Conservation (phyloP, 2,888 invertebrate genomes). For the Drosophila bunnanda region DNA sequence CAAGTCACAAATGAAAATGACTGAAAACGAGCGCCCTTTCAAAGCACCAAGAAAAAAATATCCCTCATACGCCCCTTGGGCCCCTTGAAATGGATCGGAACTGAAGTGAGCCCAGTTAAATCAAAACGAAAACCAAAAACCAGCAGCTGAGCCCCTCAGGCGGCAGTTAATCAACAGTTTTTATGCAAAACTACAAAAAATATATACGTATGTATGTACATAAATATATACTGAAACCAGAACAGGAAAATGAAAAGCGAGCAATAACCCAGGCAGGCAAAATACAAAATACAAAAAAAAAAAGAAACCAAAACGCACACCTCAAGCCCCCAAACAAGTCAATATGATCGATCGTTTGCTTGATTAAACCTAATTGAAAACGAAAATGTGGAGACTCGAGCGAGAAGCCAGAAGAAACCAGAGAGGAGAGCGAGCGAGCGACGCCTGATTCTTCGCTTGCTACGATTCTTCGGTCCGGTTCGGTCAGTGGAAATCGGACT, state of each 20-base stretch:
- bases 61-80: conserved; percentile 39
- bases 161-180: conserved; percentile 75
- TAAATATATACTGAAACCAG: conserved; percentile 51
- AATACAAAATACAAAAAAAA: conserved; percentile 22
- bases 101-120: conserved; percentile 32
- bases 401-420: conserved; percentile 22
- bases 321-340: conserved; percentile 74
- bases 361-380: conserved; percentile 81
- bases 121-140: conserved; percentile 30
- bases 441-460: conserved; percentile 48
- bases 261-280: conserved; percentile 71
- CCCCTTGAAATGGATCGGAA: conserved; percentile 38
- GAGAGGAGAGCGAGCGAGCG: conserved; percentile 5
- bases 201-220: neutral
- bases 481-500: conserved; percentile 40
- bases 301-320: conserved; percentile 69
- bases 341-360: conserved; percentile 81
- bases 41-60: conserved; percentile 17
- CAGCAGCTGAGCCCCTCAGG: conserved; percentile 70
- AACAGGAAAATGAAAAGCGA: conserved; percentile 79
- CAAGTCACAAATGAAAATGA: conserved; percentile 21
- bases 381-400: conserved; percentile 68
- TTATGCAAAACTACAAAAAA: conserved; percentile 70
- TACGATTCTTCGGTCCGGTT: conserved; percentile 59
- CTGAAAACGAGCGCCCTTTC: conserved; percentile 11